Evolutionary conservation across 2,888 invertebrate genomes (phyloP).

Genomic region (Bellardia pandia): DNA sequence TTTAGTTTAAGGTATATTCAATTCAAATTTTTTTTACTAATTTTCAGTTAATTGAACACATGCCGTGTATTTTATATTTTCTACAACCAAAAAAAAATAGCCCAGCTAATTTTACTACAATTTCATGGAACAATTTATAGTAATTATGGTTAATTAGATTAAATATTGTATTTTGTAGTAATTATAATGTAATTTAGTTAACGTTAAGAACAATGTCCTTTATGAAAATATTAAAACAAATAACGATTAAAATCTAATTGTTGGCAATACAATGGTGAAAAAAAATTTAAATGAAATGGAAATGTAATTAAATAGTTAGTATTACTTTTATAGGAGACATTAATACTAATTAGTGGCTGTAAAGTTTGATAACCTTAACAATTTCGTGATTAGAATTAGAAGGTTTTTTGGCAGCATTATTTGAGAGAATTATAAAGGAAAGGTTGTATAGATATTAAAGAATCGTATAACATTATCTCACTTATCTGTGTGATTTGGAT

Average conservation of each 20-base stretch:
- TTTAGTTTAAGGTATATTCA: background rate
- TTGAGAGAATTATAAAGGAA: too few species aligned
- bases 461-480: too few species aligned
- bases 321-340: background rate
- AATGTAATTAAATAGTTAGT: slow-evolving; percentile 13
- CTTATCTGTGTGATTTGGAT: too few species aligned
- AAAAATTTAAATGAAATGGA: background rate
- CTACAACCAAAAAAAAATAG: background rate
- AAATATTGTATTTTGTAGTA: slow-evolving; percentile 36
- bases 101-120: background rate
- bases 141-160: slow-evolving; percentile 54
- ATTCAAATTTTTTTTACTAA: background rate
- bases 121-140: slow-evolving; percentile 36
- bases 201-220: slow-evolving; percentile 27
- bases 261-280: background rate
- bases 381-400: too few species aligned
- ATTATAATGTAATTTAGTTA: slow-evolving; percentile 54
- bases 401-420: too few species aligned
- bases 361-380: too few species aligned
- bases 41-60: slow-evolving; percentile 17
- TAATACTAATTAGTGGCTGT: background rate
- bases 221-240: slow-evolving; percentile 4
- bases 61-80: slow-evolving; percentile 5
- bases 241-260: slow-evolving; percentile 8
- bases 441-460: too few species aligned